These are phyloP conservation scores for Caiman crocodilus DNA, from an alignment of 2,797 vertebrate species.

Conservation along the genomic window DNA sequence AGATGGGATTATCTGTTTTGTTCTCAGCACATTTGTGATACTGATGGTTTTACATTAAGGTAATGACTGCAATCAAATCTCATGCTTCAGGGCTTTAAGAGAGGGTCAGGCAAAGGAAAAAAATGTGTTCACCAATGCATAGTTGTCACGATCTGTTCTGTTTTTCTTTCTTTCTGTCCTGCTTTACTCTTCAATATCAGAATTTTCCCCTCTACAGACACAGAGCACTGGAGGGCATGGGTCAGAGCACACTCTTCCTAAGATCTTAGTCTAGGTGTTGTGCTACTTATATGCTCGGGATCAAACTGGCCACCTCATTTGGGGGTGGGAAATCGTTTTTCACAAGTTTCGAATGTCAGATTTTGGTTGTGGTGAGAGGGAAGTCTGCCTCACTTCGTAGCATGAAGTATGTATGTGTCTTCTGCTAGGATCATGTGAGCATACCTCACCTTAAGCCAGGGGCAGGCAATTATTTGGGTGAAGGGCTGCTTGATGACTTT, in stretches of 20 bases:
- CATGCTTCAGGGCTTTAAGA: neutral
- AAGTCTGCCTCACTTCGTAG: neutral
- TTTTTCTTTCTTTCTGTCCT: neutral
- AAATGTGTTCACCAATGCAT: neutral
- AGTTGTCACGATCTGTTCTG: neutral
- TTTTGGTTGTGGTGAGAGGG: neutral
- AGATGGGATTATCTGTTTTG: neutral
- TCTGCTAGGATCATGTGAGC: accelerated
- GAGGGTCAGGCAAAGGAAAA: neutral
- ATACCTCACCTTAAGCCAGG: too few relatives aligned
- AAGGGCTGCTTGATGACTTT: too few relatives aligned
- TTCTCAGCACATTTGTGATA: neutral
- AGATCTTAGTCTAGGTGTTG: neutral
- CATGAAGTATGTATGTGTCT: neutral
- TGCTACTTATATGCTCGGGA: neutral
- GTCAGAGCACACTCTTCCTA: neutral
- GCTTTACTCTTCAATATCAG: neutral
- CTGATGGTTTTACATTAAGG: neutral
- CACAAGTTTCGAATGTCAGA: neutral
- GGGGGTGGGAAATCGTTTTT: neutral
- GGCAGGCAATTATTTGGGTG: too few relatives aligned
- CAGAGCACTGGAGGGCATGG: neutral
- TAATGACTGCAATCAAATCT: neutral
- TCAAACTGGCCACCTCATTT: neutral
- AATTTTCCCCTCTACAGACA: neutral